These are phyloP conservation scores for Verasper variegatus DNA, from an alignment of 2,113 vertebrate species.

Conservation along the genomic window DNA sequence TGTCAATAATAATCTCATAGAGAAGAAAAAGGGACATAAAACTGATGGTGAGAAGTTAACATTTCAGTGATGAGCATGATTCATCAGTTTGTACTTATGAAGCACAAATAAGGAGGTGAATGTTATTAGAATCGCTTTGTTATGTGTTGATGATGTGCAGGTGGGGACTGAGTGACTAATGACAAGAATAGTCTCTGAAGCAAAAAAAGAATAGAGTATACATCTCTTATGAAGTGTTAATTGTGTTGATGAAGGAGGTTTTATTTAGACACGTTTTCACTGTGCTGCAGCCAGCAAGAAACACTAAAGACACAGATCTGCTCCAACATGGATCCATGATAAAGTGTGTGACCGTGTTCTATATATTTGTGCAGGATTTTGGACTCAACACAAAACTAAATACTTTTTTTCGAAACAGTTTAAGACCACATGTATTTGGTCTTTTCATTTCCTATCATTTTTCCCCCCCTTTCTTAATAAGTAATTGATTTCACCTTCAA, in stretches of 20 bases:
- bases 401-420: too few species aligned
- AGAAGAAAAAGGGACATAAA: not conserved
- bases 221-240: not conserved
- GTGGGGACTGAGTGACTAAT: not conserved
- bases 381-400: too few species aligned
- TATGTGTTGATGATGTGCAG: not conserved
- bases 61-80: not conserved
- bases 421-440: too few species aligned
- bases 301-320: not conserved
- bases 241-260: not conserved
- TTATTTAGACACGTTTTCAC: not conserved
- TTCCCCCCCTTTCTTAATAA: too few species aligned
- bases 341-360: too few species aligned
- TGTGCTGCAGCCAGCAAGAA: not conserved
- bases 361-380: too few species aligned
- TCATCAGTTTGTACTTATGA: not conserved
- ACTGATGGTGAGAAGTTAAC: not conserved
- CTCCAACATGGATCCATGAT: not conserved
- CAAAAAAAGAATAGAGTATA: not conserved
- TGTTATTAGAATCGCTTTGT: not conserved
- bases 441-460: too few species aligned
- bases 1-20: conserved; percentile 6
- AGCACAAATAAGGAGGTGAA: not conserved
- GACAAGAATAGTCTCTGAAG: not conserved
- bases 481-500: too few species aligned